phyloP scores from a whole-genome alignment of 2,797 vertebrate genomes.

The Silurus aristotelis region DNA sequence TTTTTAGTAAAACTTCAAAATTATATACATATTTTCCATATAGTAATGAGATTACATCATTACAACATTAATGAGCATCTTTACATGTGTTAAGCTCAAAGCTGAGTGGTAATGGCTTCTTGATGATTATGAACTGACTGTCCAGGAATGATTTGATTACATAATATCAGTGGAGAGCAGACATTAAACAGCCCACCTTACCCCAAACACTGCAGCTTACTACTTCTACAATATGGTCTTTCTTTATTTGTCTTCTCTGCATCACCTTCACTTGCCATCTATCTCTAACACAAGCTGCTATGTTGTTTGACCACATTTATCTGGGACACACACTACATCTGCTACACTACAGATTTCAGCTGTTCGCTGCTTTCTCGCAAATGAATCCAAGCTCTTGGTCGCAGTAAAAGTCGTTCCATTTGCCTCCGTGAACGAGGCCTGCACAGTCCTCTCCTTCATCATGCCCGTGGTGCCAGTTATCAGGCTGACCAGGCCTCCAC shows the following conservation, averaged over 20 bases:
- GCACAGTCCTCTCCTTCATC: slow-evolving; percentile 88
- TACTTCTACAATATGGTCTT: slow-evolving; percentile 6
- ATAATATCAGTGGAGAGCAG: neutral
- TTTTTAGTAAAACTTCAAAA: neutral
- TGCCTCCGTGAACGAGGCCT: slow-evolving; percentile 81
- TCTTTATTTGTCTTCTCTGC: neutral
- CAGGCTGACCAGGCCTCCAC: slow-evolving; percentile 92
- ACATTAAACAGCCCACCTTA: neutral
- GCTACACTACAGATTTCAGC: slow-evolving; percentile 71
- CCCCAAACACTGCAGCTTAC: neutral
- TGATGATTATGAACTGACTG: neutral
- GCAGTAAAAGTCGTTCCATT: slow-evolving; percentile 95
- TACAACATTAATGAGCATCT: neutral
- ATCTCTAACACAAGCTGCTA: slow-evolving; percentile 12
- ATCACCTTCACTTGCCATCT: neutral
- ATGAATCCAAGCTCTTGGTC: slow-evolving; percentile 88
- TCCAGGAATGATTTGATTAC: neutral
- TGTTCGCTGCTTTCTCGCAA: slow-evolving; percentile 85
- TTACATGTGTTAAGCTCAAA: neutral
- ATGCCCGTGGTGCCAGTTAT: slow-evolving; percentile 86
- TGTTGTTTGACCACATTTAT: slow-evolving; percentile 16
- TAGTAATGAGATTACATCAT: neutral
- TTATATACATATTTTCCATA: slow-evolving; percentile 10
- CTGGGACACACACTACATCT: neutral
- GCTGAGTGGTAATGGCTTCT: neutral